Evolutionary conservation across 2,113 vertebrate species (phyloP), one percentile per base, ranked within the genome.

Genomic region (Peucedramus taeniatus): DNA sequence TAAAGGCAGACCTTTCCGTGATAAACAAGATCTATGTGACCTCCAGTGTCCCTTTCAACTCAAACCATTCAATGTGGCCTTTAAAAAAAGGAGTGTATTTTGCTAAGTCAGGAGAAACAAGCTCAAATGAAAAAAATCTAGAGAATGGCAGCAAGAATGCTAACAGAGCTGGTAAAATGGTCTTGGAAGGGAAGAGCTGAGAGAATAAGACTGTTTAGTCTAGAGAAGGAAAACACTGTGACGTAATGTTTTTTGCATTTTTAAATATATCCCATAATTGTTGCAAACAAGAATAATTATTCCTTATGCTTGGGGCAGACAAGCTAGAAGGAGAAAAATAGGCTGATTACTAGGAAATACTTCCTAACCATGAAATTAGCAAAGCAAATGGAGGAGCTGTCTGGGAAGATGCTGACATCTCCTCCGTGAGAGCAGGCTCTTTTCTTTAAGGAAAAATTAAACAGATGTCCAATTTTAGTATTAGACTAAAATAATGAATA

Each of bases 341-440:
- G 5, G 6, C 11, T 77, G 8, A 45, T 22, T 61, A 39, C 14
- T 40, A 30, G 33, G 37, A 89, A 80, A 54, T 50, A 45, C 30
- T 45, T 92, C 65, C 20, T 66, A 89, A 66, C 3, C 1, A 3
- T 24, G 3, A 53, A 23, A 44, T 11, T 17, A 65, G 5, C 28
- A 68, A 92, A 76, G 19, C 1, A 68, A 64, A 83, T 17, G 7
- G 53, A n/a, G 53, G 18, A 57, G 4, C 13, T 77, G 6, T 40
- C 18, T 56, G 27, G 11, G 14, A 37, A 79, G 27, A 44, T 31
- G 7, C 1, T 63, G 21, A 5, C 5, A 16, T 54, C 4, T 50
- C 0, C 9, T 50, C 6, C 35, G 2, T 2, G 14, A 61, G 2
- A 45, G 10, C 2, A 59, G 3, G 61, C 1, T 23, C 4, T 33